Percentiles rank a stretch among this genome's conserved stretches.
Evolutionary conservation across 2,888 invertebrate species (phyloP).

Genomic region (Fragum whitleyi): DNA sequence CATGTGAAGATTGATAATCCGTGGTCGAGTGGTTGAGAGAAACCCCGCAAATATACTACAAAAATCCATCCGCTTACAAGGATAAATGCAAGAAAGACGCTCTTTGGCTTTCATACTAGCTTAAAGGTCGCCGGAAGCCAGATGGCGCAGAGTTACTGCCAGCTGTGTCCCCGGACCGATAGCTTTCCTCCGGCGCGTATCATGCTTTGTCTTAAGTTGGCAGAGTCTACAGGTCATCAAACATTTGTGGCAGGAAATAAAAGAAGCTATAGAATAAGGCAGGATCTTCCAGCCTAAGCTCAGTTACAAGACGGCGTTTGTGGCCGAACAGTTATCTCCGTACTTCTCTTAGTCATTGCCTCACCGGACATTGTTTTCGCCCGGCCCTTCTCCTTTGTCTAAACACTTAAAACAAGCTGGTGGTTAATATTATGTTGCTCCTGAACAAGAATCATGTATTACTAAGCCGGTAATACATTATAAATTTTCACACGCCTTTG

Average conservation of each 20-base stretch:
- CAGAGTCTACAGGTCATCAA: conserved; percentile 59
- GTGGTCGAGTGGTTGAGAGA: too few species aligned
- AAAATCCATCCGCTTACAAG: too few species aligned
- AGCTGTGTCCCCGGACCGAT: conserved; percentile 59
- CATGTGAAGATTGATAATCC: too few species aligned
- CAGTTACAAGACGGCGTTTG: conserved; percentile 45
- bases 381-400: conserved; percentile 47
- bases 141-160: conserved; percentile 57
- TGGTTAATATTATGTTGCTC: conserved; percentile 30
- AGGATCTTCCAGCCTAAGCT: conserved; percentile 51
- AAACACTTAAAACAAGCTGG: not conserved
- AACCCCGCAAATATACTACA: too few species aligned
- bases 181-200: conserved; percentile 47
- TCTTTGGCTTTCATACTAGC: conserved; percentile 54
- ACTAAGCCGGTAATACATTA: not conserved
- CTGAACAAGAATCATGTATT: conserved; percentile 28
- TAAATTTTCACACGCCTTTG: conserved; percentile 15
- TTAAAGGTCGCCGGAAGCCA: conserved; percentile 63
- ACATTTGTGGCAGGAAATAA: conserved; percentile 54
- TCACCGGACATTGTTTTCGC: conserved; percentile 49
- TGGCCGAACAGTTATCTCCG: conserved; percentile 48
- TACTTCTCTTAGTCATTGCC: conserved; percentile 53
- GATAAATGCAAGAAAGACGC: too few species aligned
- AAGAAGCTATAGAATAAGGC: conserved; percentile 53
- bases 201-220: conserved; percentile 38